Evolutionary conservation across 2,888 invertebrate species (phyloP), one percentile per base, ranked within the genome.

Genomic region (Orthosia incerta): DNA sequence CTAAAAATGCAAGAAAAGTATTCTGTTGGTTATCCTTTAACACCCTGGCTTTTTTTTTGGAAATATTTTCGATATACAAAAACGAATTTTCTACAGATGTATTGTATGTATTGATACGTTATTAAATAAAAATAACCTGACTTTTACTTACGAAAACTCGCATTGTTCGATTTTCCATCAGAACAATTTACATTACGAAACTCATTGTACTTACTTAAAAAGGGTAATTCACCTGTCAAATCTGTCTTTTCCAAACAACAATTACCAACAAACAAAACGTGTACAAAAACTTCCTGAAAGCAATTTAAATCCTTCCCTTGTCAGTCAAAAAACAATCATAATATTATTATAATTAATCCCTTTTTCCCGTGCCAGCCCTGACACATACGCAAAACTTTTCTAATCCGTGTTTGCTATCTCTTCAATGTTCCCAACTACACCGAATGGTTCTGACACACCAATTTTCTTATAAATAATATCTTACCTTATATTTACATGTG

Each of bases 401-500:
- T 80, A 85, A 80, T 82, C 74, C 83, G 26, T 72, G 51, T 80
- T 75, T 56, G 71, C 67, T 78, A 66, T 76, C 75, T 73, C 66
- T 16, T 59, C 68, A 31, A 79, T 71, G 80, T 80, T 83, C 66
- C 74, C 26, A 82, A 77, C 83, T 75, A 66, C 16, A 39, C 60
- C 23, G 66, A 85, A 82, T 80, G 80, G 46, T 63, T 46, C n/a
- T 86, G 85, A 86, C 83, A 85, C 63, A 72, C 76, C 80, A 87
- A 85, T 85, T 85, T 85, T 76, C 85, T 82, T 74, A 74, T 60
- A 74, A 78, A 86, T 75, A 79, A 71, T 65, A 77, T 68, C 64
- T 70, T 72, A 63, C 50, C 61, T 60, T 57, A 31, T 82, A 66
- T 83, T 74, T 64, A 62, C 46, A 20, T 70, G 12, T 26, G 60